Evolutionary conservation across 1,140 invertebrate species (phyloP), one percentile per base, ranked within the genome.

Genomic region (Heterodera schachtii): DNA sequence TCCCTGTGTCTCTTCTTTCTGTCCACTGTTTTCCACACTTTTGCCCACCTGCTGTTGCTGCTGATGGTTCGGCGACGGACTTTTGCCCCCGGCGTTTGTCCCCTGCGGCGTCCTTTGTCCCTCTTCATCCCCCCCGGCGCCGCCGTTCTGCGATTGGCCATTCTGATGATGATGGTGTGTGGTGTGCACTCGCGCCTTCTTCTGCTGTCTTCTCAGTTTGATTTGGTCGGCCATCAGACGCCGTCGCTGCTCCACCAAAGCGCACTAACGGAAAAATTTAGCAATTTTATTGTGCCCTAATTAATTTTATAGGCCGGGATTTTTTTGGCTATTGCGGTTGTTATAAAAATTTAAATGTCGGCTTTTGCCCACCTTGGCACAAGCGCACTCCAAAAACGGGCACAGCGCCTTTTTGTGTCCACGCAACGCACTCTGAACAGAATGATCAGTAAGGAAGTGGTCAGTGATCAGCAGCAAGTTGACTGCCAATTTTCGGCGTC

Each of bases 381-480:
- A 86, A 8, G 52, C 60, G 76, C 85, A 86, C 16, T 73, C 60
- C 52, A 60, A 52, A 73, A 70, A 86, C 57, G 86, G 86, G 47
- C 85, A 86, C 16, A 57, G 41, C n/a, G 86, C 69, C 75, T 84
- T 83, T 75, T 86, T 86, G 77, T 86, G 85, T n/a, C 85, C 85
- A 6, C 85, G 81, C 3, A 86, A 52, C 9, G 81, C 81, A 41
- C 84, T 73, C 47, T 64, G 19, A 64, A 64, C 57, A 64, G 19
- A 64, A 64, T 5, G 19, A 64, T 19, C 13, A 64, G 16, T 2
- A 9, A 52, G 52, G 8, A 52, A 16, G 0, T 1, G 52, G 9
- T 52, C 52, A 52, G 52, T 52, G 49, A 52, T 3, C 49, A 52
- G 52, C 3, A 52, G 16, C 52, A 3, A 31, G 31, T 31, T 52